Base-by-base conservation (phyloP, 2,888 invertebrate species). In the Dryobotodes eremita region DNA sequence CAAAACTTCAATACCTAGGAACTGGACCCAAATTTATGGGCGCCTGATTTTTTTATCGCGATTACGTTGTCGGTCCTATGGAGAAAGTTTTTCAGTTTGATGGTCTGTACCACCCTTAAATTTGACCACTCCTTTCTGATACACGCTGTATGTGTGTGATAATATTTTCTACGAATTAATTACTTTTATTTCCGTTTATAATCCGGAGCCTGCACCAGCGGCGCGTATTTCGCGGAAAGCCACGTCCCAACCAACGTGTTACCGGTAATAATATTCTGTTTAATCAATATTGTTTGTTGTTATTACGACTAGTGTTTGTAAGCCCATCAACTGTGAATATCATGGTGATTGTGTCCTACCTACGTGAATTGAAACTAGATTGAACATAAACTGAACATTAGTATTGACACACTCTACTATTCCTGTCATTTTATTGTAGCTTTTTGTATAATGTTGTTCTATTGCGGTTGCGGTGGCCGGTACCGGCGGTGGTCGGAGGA, bases 231-330 rank as follows among this genome's bases (percentile, higher is more conserved):
- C 5, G 15, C 15, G n/a, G 6, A n/a, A 75, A 59, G 17, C 50
- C 5, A 13, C 23, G 15, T 36, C 11, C 23, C 10, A 36, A 55
- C 31, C 31, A 31, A 69, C 31, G 23, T 36, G 71, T 57, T 23
- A 57, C 17, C n/a, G 6, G 8, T 75, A 59, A 20, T 59, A 75
- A 48, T 13, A 74, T 75, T 50, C 26, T 53, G 50, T 31, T 53
- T 31, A 62, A 26, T 62, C 50, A 76, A 62, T 76, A 76, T 76
- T 61, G 26, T 75, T 75, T 75, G 75, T 42, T 75, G 17, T 17
- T 75, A 75, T 59, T 74, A 59, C 15, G 13, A 75, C n/a, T 31
- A 13, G 20, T 48, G n/a, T 57, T 57, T 57, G 57, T 57, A 48
- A 74, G 74, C 75, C 17, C 6, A 75, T 31, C 46, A 31, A 36